phyloP scores from a whole-genome alignment of 2,113 vertebrate species.

The Poicephalus meyeri region DNA sequence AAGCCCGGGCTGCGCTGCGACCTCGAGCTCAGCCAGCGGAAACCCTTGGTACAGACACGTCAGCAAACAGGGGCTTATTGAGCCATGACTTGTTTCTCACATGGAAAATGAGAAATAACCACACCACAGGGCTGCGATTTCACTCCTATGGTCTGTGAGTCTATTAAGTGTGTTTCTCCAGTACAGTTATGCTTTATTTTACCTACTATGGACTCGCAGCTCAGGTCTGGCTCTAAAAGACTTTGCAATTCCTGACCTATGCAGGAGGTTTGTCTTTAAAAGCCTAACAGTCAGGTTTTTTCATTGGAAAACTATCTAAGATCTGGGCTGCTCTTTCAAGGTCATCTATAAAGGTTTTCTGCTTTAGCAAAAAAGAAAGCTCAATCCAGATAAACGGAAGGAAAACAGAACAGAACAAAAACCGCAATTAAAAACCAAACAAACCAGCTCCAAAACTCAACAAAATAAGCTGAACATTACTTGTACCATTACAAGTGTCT shows the following conservation, averaged over 20 bases:
- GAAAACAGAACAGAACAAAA: not conserved
- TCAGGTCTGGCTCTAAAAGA: not conserved
- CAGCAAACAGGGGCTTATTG: not conserved
- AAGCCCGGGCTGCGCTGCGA: not conserved
- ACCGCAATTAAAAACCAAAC: not conserved
- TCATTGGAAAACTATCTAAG: not conserved
- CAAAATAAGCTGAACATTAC: not conserved
- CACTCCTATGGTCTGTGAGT: not conserved
- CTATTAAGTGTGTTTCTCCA: not conserved
- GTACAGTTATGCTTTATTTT: not conserved
- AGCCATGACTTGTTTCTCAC: slow-evolving; percentile 14
- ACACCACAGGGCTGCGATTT: not conserved
- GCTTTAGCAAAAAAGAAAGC: not conserved
- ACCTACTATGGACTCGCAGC: not conserved
- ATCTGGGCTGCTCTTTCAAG: not conserved
- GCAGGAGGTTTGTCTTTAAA: not conserved
- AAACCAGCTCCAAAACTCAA: not conserved
- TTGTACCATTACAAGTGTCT: not conserved
- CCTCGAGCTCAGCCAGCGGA: not conserved
- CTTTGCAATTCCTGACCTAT: not conserved
- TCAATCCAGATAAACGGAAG: not conserved
- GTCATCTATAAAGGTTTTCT: not conserved
- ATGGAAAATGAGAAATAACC: not conserved
- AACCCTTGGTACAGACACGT: not conserved
- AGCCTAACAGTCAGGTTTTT: not conserved